Evolutionary conservation across 2,888 invertebrate species (phyloP).

Genomic region (Acrobasis consociella): DNA sequence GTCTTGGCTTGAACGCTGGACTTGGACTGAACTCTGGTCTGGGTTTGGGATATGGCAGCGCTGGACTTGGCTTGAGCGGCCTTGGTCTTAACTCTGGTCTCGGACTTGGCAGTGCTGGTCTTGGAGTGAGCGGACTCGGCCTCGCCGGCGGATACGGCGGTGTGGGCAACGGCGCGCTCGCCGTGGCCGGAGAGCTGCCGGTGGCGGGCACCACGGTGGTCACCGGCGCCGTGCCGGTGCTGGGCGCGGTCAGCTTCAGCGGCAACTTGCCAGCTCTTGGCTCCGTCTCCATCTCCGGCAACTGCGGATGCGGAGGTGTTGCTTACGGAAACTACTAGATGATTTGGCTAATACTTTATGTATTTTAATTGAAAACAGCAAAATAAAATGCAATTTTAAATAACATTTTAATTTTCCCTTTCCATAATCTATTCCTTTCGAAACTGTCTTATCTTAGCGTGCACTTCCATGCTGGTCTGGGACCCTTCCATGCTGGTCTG

Average conservation of each 20-base stretch:
- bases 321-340: constrained; percentile 8
- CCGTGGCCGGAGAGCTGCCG: constrained; percentile 41
- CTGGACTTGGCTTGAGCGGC: constrained; percentile 2
- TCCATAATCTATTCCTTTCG: too few relatives aligned
- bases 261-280: constrained; percentile 44
- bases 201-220: constrained; percentile 41
- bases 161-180: constrained; percentile 40
- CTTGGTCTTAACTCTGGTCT: background rate
- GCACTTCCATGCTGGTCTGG: too few relatives aligned
- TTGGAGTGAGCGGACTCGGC: constrained; percentile 11
- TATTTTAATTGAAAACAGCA: too few relatives aligned
- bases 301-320: constrained; percentile 30
- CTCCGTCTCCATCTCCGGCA: constrained; percentile 34
- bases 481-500: too few relatives aligned
- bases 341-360: too few relatives aligned
- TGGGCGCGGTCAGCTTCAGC: constrained; percentile 46
- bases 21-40: too few relatives aligned
- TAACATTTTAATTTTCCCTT: too few relatives aligned
- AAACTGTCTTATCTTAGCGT: too few relatives aligned
- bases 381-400: too few relatives aligned
- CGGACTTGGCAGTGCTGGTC: background rate
- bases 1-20: too few relatives aligned
- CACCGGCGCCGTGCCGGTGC: constrained; percentile 47
- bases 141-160: constrained; percentile 36
- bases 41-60: background rate